phyloP scores from a whole-genome alignment of 37 sponge, comb jelly and placozoan genomes.

The Spongia lamella region DNA sequence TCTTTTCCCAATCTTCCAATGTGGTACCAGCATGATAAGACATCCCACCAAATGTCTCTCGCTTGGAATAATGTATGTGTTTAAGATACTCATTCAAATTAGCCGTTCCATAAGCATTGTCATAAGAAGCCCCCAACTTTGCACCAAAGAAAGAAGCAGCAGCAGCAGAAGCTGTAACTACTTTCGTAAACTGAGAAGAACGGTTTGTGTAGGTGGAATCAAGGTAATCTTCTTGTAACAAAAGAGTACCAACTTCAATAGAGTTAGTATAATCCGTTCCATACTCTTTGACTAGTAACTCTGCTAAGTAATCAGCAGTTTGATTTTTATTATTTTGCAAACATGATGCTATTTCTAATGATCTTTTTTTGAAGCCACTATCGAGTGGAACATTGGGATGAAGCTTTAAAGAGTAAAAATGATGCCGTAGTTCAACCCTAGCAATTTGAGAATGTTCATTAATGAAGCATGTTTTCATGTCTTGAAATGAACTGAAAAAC shows the following conservation, averaged over 20 bases:
- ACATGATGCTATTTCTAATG: conserved; percentile 31
- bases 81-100: conserved; percentile 7
- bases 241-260: conserved; percentile 3
- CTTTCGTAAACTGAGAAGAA: background rate
- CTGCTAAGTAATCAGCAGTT: conserved; percentile 32
- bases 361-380: conserved; percentile 32
- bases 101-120: background rate
- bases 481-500: conserved; percentile 31
- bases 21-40: conserved; percentile 22
- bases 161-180: conserved; percentile 34
- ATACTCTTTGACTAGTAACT: conserved; percentile 52
- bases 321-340: conserved; percentile 24
- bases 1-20: conserved; percentile 37
- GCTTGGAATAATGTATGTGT: conserved; percentile 25
- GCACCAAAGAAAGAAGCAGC: conserved; percentile 30
- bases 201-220: background rate
- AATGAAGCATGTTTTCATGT: conserved; percentile 18
- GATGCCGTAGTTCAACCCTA: conserved; percentile 29
- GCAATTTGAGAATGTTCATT: conserved; percentile 20
- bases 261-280: conserved; percentile 48
- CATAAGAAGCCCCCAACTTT: background rate
- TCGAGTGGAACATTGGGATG: conserved; percentile 35
- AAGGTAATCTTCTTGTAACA: conserved; percentile 38
- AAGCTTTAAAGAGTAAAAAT: conserved; percentile 31
- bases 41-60: conserved; percentile 42